A percentile compares a stretch with the other conserved stretches of the same genome.
phyloP scores from a whole-genome alignment of 2,113 vertebrate species.

The Lathamus discolor region DNA sequence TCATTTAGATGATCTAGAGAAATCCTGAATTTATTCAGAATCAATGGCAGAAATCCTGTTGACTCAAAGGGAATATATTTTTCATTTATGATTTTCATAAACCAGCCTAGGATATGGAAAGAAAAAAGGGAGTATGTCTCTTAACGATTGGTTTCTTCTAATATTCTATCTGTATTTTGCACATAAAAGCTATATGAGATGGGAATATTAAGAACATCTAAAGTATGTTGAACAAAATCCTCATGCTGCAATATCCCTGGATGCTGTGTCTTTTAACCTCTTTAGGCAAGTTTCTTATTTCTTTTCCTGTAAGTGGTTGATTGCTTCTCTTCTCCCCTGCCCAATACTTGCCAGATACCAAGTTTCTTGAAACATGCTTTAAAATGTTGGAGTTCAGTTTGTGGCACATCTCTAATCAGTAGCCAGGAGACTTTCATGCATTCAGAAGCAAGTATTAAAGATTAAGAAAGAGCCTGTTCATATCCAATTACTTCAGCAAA shows the following conservation, averaged over 20 bases:
- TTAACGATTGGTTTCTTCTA: neutral
- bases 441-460: neutral
- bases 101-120: neutral
- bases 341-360: neutral
- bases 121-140: neutral
- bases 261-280: neutral
- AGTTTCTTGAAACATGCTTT: neutral
- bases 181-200: neutral
- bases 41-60: conserved; percentile 3
- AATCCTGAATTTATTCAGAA: conserved; percentile 4
- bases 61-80: conserved; percentile 13
- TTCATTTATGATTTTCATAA: conserved; percentile 9
- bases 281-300: neutral
- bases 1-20: neutral
- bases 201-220: neutral
- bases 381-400: neutral
- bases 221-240: neutral
- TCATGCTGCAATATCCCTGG: neutral
- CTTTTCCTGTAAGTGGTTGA: neutral
- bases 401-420: neutral
- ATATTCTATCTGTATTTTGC: neutral
- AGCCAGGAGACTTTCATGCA: neutral
- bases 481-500: neutral
- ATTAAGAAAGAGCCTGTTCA: neutral
- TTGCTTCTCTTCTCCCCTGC: neutral